These are phyloP conservation scores for Leptopilina myrica DNA, from an alignment of 2,888 invertebrate species.

Conservation along the genomic window DNA sequence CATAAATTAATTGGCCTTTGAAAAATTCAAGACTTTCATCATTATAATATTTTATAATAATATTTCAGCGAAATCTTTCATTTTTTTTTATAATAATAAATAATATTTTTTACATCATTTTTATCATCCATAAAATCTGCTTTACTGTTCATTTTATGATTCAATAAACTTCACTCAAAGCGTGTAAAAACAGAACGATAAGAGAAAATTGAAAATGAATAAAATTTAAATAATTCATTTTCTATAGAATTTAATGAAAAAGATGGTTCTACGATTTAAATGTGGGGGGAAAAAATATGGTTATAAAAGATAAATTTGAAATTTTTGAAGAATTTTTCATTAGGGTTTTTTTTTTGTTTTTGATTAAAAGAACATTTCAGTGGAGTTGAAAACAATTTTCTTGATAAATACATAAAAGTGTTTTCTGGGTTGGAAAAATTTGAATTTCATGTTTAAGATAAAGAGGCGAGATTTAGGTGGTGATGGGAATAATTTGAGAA, in stretches of 20 bases:
- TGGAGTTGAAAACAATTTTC: too few species aligned
- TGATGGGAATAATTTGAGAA: too few species aligned
- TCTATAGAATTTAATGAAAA: background rate
- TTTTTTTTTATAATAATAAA: background rate
- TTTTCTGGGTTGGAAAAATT: too few species aligned
- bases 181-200: conserved; percentile 12
- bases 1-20: background rate
- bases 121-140: conserved; percentile 12
- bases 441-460: too few species aligned
- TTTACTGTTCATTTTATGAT: conserved; percentile 20
- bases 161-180: conserved; percentile 3
- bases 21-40: background rate
- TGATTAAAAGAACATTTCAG: too few species aligned
- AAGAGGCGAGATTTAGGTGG: too few species aligned
- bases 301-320: background rate
- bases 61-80: background rate
- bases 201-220: conserved; percentile 13
- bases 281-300: background rate
- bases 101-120: conserved; percentile 12
- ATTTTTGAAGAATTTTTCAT: too few species aligned
- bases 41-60: background rate
- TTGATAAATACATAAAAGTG: too few species aligned
- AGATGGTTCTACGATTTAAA: background rate
- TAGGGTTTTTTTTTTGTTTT: too few species aligned
- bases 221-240: conserved; percentile 9